Evolutionary conservation across 2,797 vertebrate genomes (phyloP).

Genomic region (Meriones psammophilus): DNA sequence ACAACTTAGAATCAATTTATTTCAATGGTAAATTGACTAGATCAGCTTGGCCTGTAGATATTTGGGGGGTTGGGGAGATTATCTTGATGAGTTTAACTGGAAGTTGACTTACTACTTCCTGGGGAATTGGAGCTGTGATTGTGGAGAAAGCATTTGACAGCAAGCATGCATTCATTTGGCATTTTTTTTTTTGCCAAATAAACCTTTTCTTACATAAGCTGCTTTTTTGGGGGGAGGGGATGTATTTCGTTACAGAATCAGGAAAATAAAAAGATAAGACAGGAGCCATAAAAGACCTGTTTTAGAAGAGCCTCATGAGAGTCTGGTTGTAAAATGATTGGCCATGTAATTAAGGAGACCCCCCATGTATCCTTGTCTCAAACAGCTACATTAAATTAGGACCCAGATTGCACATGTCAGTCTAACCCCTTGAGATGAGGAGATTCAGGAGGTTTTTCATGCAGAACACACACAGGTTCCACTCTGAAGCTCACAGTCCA

Average conservation of each 20-base stretch:
- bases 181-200: neutral
- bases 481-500: fast-evolving
- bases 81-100: neutral
- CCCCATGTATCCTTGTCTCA: neutral
- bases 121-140: neutral
- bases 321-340: neutral
- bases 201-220: neutral
- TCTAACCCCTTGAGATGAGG: neutral
- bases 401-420: too few relatives aligned
- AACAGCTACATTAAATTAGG: neutral
- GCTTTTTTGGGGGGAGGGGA: too few relatives aligned
- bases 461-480: too few relatives aligned
- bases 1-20: neutral
- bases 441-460: neutral
- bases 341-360: neutral
- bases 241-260: neutral
- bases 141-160: neutral
- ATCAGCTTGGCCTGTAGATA: neutral
- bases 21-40: neutral
- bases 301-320: neutral
- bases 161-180: neutral
- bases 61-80: neutral
- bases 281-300: neutral
- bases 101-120: neutral
- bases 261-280: neutral